Base-by-base conservation (phyloP, 2,113 vertebrate genomes). In the Gobio gobio region DNA sequence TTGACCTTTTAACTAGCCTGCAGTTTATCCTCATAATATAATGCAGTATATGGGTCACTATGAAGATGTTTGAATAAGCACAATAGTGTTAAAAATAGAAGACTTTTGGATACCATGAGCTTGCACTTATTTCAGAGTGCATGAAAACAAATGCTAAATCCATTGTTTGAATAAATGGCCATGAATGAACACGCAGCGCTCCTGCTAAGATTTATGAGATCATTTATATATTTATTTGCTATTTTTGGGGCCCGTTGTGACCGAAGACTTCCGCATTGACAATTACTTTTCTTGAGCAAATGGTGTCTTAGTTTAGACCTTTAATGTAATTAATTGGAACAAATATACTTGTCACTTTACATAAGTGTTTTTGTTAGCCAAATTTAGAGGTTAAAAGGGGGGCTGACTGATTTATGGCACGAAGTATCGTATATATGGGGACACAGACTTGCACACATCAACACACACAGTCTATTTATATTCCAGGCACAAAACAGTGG, bases 391-490 rank as follows among this genome's bases (percentile, higher is more conserved):
- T 33, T 78, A 22, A 85, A 70, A 85, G 61, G 72, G 73, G 66
- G 36, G 0, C 4, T 22, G 40, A 43, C 26, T 87, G 75, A 78
- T 83, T 88, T 78, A 72, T 36, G 9, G 24, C 54, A 22, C 13
- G 54, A 45, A 75, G 3, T 13, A 83, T 75, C 12, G 24, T 4
- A 79, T 33, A 68, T 26, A 56, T 22, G 61, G 75, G 75, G 74
- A 64, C 66, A 63, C 33, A 47, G 59, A 82, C 82, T 77, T 49
- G 73, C 29, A 83, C 83, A 86, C 83, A 78, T 77, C 72, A 75
- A 83, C 75, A 81, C 66, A 85, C 76, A 78, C 47, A 78, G 68
- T 43, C 64, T 72, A 87, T 86, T 86, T 85, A 85, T 81, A 87
- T 85, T 81, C 74, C 58, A 85, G 10, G 68, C 81, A 86, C 86